Evolutionary conservation across 2,113 vertebrate species (phyloP).

Genomic region (Callithrix jacchus): DNA sequence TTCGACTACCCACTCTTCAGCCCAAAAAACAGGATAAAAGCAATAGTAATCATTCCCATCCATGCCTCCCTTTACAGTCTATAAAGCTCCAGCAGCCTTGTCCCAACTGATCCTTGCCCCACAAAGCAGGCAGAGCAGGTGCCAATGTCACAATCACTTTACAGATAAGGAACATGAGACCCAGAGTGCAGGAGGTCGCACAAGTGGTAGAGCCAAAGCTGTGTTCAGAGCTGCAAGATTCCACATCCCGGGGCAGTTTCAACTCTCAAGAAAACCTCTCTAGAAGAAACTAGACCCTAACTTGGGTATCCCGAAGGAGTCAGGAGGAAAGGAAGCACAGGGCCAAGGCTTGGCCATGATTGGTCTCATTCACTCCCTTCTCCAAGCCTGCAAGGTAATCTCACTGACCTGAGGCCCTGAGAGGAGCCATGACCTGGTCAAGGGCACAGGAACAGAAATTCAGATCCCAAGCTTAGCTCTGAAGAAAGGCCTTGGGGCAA

Average conservation of each 20-base stretch:
- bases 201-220: neutral
- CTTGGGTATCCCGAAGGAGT: neutral
- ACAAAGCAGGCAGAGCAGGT: neutral
- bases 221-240: neutral
- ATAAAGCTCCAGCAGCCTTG: neutral
- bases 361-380: too few relatives aligned
- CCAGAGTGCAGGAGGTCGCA: neutral
- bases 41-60: neutral
- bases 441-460: neutral
- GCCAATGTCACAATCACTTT: neutral
- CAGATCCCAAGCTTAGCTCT: neutral
- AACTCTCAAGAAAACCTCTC: neutral
- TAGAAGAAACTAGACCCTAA: neutral
- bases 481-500: neutral
- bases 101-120: neutral
- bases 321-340: neutral
- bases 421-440: neutral
- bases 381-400: neutral
- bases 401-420: neutral
- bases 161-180: neutral
- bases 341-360: fast-evolving
- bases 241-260: neutral
- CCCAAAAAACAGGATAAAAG: neutral
- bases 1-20: neutral
- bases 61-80: neutral